A percentile compares a stretch with the other conserved stretches of the same genome.
Conservation (phyloP, 35 echinoderm and acorn worm genomes). For the Holothuria glaberrima region DNA sequence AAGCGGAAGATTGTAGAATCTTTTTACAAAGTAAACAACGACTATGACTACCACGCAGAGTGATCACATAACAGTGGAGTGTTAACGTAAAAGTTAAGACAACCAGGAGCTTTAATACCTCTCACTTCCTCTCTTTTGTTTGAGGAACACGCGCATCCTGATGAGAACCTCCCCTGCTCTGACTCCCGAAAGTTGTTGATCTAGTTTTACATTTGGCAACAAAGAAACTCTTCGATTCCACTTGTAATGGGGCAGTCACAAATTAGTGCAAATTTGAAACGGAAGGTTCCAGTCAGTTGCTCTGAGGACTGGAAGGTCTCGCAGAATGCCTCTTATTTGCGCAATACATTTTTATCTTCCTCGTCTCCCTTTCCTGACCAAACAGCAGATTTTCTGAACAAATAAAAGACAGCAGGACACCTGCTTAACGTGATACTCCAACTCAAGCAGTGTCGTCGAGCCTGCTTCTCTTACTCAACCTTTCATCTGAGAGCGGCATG, state of each 20-base stretch:
- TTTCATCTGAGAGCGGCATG: conserved; percentile 22
- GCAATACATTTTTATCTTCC: conserved; percentile 49
- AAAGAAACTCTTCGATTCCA: conserved; percentile 9
- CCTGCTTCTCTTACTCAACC: neutral
- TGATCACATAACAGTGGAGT: too few relatives aligned
- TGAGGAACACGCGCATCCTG: neutral
- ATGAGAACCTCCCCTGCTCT: neutral
- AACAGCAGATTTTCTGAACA: conserved; percentile 54
- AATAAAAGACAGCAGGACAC: conserved; percentile 50
- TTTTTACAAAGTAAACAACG: too few relatives aligned
- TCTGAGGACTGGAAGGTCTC: conserved; percentile 16
- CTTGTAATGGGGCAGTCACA: conserved; percentile 32
- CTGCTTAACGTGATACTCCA: conserved; percentile 46
- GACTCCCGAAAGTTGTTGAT: conserved; percentile 19
- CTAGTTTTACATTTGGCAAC: neutral
- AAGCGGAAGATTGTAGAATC: too few relatives aligned
- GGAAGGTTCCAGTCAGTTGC: conserved; percentile 33
- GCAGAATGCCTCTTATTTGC: conserved; percentile 26
- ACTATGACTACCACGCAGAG: too few relatives aligned
- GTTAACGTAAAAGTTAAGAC: too few relatives aligned
- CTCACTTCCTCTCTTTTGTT: conserved; percentile 16
- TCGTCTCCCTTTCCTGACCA: conserved; percentile 43
- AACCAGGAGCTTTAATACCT: neutral
- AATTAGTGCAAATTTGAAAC: neutral
- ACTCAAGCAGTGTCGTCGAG: conserved; percentile 32